These are phyloP conservation scores for Scaptodrosophila latifasciaeformis DNA, from an alignment of 2,888 invertebrate genomes.

Conservation along the genomic window DNA sequence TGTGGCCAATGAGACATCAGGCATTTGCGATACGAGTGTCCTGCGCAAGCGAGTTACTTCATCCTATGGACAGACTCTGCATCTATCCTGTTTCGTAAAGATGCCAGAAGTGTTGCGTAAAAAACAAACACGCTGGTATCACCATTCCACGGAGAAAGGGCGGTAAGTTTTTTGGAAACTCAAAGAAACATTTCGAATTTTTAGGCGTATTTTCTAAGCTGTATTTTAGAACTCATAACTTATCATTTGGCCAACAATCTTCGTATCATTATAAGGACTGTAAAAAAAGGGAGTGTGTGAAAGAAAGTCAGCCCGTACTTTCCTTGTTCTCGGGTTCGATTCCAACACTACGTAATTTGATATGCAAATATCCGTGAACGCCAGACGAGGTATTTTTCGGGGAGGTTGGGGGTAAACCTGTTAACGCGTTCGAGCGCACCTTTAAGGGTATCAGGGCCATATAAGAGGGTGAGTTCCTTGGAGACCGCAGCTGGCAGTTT, in stretches of 20 bases:
- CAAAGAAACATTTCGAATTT: too few species aligned
- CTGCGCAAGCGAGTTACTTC: constrained; percentile 91
- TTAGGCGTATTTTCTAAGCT: too few species aligned
- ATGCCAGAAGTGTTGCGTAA: constrained; percentile 90
- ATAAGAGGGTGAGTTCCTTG: constrained; percentile 26
- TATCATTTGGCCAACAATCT: too few species aligned
- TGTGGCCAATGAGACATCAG: constrained; percentile 91
- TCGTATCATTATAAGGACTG: too few species aligned
- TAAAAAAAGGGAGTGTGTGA: not conserved
- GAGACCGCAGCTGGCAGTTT: constrained; percentile 38
- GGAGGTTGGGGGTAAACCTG: constrained; percentile 3
- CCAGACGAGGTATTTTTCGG: not conserved
- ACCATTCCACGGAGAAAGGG: constrained; percentile 91
- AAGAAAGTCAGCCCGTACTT: too few species aligned
- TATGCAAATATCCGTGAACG: constrained; percentile 10
- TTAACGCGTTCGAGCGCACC: not conserved
- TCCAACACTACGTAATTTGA: constrained; percentile 1
- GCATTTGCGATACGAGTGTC: constrained; percentile 92
- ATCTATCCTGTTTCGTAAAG: constrained; percentile 92
- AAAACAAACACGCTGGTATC: constrained; percentile 90
- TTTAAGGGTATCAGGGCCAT: too few species aligned
- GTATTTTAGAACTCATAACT: too few species aligned
- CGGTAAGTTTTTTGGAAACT: constrained; percentile 74
- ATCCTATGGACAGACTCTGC: constrained; percentile 94
- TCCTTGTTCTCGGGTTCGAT: too few species aligned